phyloP scores from a whole-genome alignment of 2,113 vertebrate genomes.

The Rafetus swinhoei region DNA sequence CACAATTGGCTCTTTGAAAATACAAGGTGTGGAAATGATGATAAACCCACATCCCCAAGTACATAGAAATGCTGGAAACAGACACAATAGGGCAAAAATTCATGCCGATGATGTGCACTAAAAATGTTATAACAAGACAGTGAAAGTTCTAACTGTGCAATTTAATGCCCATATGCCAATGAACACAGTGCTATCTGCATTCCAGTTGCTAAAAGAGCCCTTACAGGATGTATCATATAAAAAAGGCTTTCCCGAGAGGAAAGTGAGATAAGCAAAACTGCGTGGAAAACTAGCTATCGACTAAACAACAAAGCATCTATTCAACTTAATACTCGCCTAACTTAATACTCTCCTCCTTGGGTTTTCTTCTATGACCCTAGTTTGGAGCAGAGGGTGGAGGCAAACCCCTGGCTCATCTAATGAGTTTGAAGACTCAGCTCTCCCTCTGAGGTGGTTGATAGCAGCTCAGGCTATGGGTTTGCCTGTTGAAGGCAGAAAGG shows the following conservation, averaged over 20 bases:
- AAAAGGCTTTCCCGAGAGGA: slow-evolving; percentile 49
- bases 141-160: slow-evolving; percentile 17
- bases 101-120: slow-evolving; percentile 11
- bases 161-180: slow-evolving; percentile 26
- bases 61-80: background rate
- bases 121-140: slow-evolving; percentile 41
- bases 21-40: background rate
- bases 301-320: slow-evolving; percentile 64
- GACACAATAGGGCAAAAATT: background rate
- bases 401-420: background rate
- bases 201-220: background rate
- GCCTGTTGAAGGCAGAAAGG: background rate
- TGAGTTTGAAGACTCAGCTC: slow-evolving; percentile 16
- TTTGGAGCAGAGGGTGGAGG: background rate
- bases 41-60: background rate
- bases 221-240: slow-evolving; percentile 65
- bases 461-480: background rate
- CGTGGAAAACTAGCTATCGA: slow-evolving; percentile 69
- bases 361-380: slow-evolving; percentile 48
- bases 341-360: no score
- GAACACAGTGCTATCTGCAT: slow-evolving; percentile 48
- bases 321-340: slow-evolving; percentile 46
- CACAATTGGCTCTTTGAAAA: background rate
- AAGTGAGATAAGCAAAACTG: slow-evolving; percentile 66
- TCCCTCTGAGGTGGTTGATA: background rate